Percentiles rank a stretch among this genome's conserved stretches.
Evolutionary conservation across 1,140 invertebrate species (phyloP).

Genomic region (Philaenus spumarius): DNA sequence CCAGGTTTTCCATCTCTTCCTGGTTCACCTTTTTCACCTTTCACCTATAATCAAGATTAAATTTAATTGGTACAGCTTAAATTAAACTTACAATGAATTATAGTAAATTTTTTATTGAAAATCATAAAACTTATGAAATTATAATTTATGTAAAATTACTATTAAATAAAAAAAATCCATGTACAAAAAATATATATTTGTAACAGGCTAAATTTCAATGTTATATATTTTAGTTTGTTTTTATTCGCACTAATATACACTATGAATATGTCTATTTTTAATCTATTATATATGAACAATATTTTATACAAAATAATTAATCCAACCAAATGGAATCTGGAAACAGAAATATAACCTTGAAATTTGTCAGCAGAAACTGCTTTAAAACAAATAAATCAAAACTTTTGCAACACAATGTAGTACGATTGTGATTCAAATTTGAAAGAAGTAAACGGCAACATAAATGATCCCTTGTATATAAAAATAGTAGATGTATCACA

Average conservation of each 20-base stretch:
- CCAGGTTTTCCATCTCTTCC: slow-evolving; percentile 53
- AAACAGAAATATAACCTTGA: no score
- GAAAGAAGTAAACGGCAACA: no score
- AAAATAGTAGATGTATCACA: no score
- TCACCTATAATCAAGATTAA: slow-evolving; percentile 21
- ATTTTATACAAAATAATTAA: no score
- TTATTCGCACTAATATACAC: slow-evolving; percentile 38
- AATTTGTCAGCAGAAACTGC: no score
- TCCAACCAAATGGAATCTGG: no score
- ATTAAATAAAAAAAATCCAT: neutral
- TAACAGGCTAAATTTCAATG: neutral
- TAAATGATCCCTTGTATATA: no score
- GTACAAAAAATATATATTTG: neutral
- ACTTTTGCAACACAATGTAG: no score
- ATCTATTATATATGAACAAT: neutral
- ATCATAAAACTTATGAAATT: neutral
- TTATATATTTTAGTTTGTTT: neutral
- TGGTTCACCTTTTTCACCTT: slow-evolving; percentile 59
- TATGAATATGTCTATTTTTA: slow-evolving; percentile 33
- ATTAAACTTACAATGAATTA: neutral
- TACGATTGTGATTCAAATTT: no score
- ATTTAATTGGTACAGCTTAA: neutral
- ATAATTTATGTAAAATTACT: neutral
- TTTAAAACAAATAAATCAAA: no score
- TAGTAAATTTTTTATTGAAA: neutral